Evolutionary conservation across 2,797 vertebrate genomes (phyloP), one percentile per base, ranked within the genome.

Genomic region (Carapus acus): DNA sequence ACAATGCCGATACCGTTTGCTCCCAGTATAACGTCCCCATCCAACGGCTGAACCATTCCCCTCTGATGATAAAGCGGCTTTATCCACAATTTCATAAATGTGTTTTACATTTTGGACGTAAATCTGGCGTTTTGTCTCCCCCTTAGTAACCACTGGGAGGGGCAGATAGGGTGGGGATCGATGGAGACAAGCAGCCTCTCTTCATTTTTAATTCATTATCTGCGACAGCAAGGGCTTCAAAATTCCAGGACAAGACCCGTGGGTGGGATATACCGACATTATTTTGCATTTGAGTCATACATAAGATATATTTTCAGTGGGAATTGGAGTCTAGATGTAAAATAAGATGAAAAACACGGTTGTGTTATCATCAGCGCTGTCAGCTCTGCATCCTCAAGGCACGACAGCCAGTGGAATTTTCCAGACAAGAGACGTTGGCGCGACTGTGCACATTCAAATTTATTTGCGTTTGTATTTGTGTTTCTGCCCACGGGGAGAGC

Each of bases 401-500:
- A 61, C 3, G 0, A 16, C 18, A 58, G 29, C 54, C 39, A 49
- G 67, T 71, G 77, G 77, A 79, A 79, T 75, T 51, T 81, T 80
- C 69, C 24, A 69, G 52, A 24, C 4, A 38, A 34, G 2, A 23
- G 2, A 16, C 19, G 39, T 44, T 62, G 6, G 19, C 11, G 29
- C 2, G 6, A 19, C 5, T 41, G 41, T 50, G 52, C 0, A 0
- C n/a, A 40, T 24, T 51, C 43, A 45, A 40, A 49, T 55, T 4
- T n/a, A 71, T 78, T 71, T 75, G 72, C 66, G 75, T 82, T 39
- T 12, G 27, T 53, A 62, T 29, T 44, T 41, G 8, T 37, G 34
- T 20, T 58, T 47, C 58, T 27, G 24, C 4, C 24, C n/a, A 27
- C 29, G 58, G 51, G 66, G 51, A 36, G 54, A 34, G 17, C 31